Evolutionary conservation across 2,888 invertebrate genomes (phyloP).

Genomic region (Calliphora vomitoria): DNA sequence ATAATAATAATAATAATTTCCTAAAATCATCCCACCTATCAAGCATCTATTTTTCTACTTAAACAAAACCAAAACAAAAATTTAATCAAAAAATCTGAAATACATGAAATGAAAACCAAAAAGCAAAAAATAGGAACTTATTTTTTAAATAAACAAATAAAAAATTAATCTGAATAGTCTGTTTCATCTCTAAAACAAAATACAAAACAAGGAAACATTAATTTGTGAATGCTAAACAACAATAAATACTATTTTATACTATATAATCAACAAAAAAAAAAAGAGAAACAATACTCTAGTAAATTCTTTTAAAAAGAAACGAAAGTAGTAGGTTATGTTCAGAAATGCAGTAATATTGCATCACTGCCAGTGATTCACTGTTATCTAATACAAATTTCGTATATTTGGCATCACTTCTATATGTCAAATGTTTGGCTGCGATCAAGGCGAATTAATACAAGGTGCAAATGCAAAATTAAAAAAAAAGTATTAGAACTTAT

Average conservation of each 20-base stretch:
- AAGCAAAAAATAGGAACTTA: conserved; percentile 45
- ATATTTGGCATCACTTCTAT: too few relatives aligned
- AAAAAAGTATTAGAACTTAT: too few relatives aligned
- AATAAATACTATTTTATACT: not conserved
- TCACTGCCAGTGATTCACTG: too few relatives aligned
- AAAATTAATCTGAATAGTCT: conserved; percentile 71
- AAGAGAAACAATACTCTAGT: too few relatives aligned
- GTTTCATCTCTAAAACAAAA: conserved; percentile 54
- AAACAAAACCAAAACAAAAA: conserved; percentile 66
- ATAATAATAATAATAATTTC: conserved; percentile 77
- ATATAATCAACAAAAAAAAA: too few relatives aligned
- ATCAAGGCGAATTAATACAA: too few relatives aligned
- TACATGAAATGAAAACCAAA: conserved; percentile 58
- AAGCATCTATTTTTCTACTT: conserved; percentile 83
- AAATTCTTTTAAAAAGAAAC: too few relatives aligned
- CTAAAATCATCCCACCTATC: conserved; percentile 84
- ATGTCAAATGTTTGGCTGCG: too few relatives aligned
- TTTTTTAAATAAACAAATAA: conserved; percentile 53
- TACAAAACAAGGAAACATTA: conserved; percentile 3
- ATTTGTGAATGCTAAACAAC: conserved; percentile 29
- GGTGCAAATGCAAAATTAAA: too few relatives aligned
- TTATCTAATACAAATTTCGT: too few relatives aligned
- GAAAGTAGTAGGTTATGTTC: too few relatives aligned
- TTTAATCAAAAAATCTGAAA: conserved; percentile 68
- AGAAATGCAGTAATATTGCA: too few relatives aligned